Conservation (phyloP, 2,113 vertebrate genomes). For the Progne subis region DNA sequence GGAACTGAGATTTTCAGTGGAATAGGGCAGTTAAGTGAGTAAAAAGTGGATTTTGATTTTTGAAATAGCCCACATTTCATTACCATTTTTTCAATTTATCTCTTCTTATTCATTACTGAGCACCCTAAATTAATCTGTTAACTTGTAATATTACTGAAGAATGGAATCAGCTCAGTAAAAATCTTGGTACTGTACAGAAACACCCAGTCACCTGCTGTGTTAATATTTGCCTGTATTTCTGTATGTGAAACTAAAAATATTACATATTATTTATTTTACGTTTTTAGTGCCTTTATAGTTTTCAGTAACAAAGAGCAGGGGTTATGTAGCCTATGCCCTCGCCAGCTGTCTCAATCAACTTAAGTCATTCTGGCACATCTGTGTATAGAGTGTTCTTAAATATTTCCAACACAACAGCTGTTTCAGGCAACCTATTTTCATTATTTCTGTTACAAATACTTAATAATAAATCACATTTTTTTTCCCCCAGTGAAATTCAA, state of each 20-base stretch:
- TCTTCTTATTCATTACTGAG: neutral
- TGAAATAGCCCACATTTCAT: neutral
- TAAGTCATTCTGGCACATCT: neutral
- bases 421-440: neutral
- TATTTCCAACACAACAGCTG: neutral
- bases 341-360: neutral
- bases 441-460: neutral
- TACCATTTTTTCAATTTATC: neutral
- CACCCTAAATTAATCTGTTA: neutral
- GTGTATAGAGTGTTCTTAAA: neutral
- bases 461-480: neutral
- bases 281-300: neutral
- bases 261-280: neutral
- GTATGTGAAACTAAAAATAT: neutral
- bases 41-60: neutral
- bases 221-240: neutral
- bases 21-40: neutral
- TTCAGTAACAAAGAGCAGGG: neutral
- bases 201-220: neutral
- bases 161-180: neutral
- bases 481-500: neutral
- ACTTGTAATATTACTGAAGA: neutral
- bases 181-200: neutral
- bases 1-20: neutral
- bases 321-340: neutral